Base-by-base conservation (phyloP, 2,113 vertebrate species). In the Channa maculata region DNA sequence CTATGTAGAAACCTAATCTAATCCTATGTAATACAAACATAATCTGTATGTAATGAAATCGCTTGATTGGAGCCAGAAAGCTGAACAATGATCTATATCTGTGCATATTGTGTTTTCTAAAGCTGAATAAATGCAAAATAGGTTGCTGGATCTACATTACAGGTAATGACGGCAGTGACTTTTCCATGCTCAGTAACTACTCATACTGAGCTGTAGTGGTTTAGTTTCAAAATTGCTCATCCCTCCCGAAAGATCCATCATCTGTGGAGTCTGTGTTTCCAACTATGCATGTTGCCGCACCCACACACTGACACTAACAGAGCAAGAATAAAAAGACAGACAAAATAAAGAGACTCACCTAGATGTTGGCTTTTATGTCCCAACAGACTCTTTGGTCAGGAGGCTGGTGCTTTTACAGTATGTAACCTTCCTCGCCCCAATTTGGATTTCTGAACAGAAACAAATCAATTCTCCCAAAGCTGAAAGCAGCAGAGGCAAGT, bases 191-290 rank as follows among this genome's bases (percentile, higher is more conserved):
- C 58, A 5, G 36, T 24, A 53, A 43, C 61, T 37, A 41, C 70
- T 75, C 65, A 70, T 3, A 52, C 64, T 53, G 41, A 69, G 67
- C 41, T 41, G 45, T 2, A 54, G 71, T 55, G 50, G 55, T 66
- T 71, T 74, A 65, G 82, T 75, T 82, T 77, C 48, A 33, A 74
- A 79, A 85, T 48, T 65, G 49, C 73, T 85, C 79, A 79, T 80
- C 59, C 33, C 48, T 43, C 33, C 53, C 71, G 77, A 85, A 76
- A 89, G 52, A 79, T 62, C 73, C 55, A 36, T 79, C 64, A 79
- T 70, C 65, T 71, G 61, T 39, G 46, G n/a, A 69, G 61, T 50
- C 43, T 61, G 68, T 58, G 10, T 75, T 77, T 77, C 60, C 58
- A 37, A 72, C 36, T 10, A 11, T 66, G 66, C 52, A 24, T 60